Base-by-base conservation (phyloP, 2,888 invertebrate genomes). In the Mimas tiliae region DNA sequence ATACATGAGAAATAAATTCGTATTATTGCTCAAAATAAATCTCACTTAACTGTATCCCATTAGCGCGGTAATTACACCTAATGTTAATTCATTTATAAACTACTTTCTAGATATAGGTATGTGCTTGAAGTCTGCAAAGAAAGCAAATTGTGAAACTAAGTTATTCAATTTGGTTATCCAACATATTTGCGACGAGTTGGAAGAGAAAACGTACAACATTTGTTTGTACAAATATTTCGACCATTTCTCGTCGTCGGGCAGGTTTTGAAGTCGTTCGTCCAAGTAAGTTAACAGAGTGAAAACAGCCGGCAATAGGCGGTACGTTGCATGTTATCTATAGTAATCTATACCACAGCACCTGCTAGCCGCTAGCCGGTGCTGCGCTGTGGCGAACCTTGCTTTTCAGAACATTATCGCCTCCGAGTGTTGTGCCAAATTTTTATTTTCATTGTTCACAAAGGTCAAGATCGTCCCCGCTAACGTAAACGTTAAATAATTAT, bases 171-270 rank as follows among this genome's bases (percentile, higher is more conserved):
- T 34, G 62, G 21, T 81, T 79, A 84, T 81, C 75, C 79, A 84
- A 82, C 78, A 72, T 69, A 70, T 71, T 68, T 68, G 73, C 73
- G 75, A 77, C 72, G 71, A 76, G 77, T 76, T 79, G 77, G 84
- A 88, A 89, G 87, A 87, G 88, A 89, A 90, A 91, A 82, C 86
- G 81, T 77, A 70, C 76, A 82, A 80, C 74, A 82, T 87, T 82
- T 83, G 84, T 87, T 87, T 88, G 82, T 81, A 84, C 86, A 88
- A 89, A 89, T 87, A 89, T 88, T 89, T 89, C 85, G 85, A 82
- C 71, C 82, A 85, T 85, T 89, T 87, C 76, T 80, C 83, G 83
- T 72, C 77, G 74, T 70, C 77, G 69, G 82, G 85, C 88, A 87
- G 87, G 89, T 89, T 88, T 83, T 85, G 79, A 79, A 84, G 83